phyloP scores from a whole-genome alignment of 1,140 invertebrate genomes.

The Zelostemma sp. region DNA sequence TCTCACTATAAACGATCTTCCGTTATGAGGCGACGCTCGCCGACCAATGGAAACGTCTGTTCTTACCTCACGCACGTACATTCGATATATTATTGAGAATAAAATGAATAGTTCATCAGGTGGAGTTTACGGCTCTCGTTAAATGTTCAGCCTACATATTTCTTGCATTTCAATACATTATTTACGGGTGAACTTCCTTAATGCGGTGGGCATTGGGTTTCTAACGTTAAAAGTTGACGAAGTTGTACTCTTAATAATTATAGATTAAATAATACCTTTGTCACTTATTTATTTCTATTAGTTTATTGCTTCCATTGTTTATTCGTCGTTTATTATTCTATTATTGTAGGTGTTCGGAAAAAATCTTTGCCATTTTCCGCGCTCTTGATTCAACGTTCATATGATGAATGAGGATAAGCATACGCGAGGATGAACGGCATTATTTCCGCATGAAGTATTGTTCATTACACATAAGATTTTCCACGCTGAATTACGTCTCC shows the following conservation, averaged over 20 bases:
- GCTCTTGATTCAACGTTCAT: not conserved
- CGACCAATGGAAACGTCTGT: not conserved
- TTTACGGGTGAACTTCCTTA: not conserved
- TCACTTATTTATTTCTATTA: too few species aligned
- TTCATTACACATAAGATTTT: constrained; percentile 4
- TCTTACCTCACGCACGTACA: constrained; percentile 4
- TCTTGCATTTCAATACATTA: not conserved
- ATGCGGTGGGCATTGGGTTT: not conserved
- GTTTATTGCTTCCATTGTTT: too few species aligned
- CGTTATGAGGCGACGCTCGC: not conserved
- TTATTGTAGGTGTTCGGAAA: too few species aligned
- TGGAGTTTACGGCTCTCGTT: not conserved
- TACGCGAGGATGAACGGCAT: constrained; percentile 5
- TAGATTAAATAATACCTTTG: too few species aligned
- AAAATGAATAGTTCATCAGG: not conserved
- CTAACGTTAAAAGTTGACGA: not conserved
- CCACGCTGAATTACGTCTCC: not conserved
- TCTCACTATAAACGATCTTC: constrained; percentile 5
- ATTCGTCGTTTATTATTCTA: too few species aligned
- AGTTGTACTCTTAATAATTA: not conserved
- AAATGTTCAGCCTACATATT: not conserved
- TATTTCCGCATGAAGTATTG: constrained; percentile 1
- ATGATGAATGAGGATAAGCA: constrained; percentile 2
- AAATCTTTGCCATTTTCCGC: not conserved
- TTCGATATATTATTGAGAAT: constrained; percentile 1